A percentile compares a stretch with the other conserved stretches of the same genome.
Evolutionary conservation across 2,113 vertebrate genomes (phyloP).

Genomic region (Pycnonotus jocosus): DNA sequence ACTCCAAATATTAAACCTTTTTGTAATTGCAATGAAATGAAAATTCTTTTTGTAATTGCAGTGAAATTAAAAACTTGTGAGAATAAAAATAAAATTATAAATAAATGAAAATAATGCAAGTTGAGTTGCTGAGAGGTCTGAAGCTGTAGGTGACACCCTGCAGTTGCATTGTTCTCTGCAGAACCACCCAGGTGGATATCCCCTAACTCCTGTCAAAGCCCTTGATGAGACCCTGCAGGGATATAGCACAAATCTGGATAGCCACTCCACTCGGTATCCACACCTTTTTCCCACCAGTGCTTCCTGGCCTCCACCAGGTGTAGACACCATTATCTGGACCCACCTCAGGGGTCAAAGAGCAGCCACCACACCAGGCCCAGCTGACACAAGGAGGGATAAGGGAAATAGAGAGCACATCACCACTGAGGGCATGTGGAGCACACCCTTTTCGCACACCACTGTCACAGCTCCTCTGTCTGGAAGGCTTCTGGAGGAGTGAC

Average conservation of each 20-base stretch:
- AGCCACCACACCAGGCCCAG: neutral
- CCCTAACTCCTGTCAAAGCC: neutral
- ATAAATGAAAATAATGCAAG: neutral
- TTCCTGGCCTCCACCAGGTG: neutral
- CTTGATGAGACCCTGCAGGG: neutral
- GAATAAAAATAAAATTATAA: neutral
- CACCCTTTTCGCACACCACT: too few relatives aligned
- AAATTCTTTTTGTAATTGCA: neutral
- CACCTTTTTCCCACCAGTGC: neutral
- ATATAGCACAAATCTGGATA: neutral
- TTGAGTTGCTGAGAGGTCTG: neutral
- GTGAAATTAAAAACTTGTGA: neutral
- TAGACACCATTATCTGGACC: neutral
- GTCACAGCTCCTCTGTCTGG: neutral
- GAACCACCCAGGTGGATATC: neutral
- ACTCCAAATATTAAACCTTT: neutral
- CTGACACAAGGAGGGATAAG: fast-evolving
- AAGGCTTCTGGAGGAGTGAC: neutral
- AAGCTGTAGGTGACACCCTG: neutral
- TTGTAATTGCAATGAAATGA: neutral
- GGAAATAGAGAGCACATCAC: neutral
- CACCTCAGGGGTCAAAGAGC: neutral
- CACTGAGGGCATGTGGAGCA: too few relatives aligned
- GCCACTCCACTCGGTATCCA: too few relatives aligned
- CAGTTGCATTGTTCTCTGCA: neutral